Base-by-base conservation (phyloP, 2,797 vertebrate species). In the Coreius guichenoti region DNA sequence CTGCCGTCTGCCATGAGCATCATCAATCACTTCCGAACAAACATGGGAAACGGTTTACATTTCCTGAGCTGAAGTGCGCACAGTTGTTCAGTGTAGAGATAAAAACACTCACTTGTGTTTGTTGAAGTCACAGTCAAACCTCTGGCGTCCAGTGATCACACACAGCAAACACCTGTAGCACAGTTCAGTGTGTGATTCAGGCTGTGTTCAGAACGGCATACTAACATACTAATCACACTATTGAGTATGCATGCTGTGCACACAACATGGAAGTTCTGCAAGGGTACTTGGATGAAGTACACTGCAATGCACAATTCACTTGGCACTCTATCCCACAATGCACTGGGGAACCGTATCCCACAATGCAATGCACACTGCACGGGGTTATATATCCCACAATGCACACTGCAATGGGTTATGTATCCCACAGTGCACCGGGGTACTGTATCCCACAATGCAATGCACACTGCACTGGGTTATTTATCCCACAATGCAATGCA, bases 1-100 rank as follows among this genome's bases (percentile, higher is more conserved):
- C 63, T 33, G 76, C 69, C 54, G 17, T 36, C 56, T 72, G 77
- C 45, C 26, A 33, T 43, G 45, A 61, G 73, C 85, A 54, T 39
- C 74, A 82, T 89, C 78, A 79, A 87, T 88, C 83, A 88, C 45
- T 70, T 65, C 80, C 58, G 19, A 70, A 81, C 87, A 83, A 81
- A 79, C 67, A 85, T 73, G 65, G 86, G 80, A 83, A 87, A 78
- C 49, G 56, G 19, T 76, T 86, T 86, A 90, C 80, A 75, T 49
- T 56, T 69, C 36, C 54, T 47, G 63, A 26, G 67, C 69, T 49
- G 73, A 56, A 39, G 69, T 16, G 82, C 36, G 70, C 54, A n/a
- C 78, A 54, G 77, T 43, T n/a, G 11, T 56, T 79, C 47, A 49
- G 26, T 7, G 36, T 31, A 12, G 51, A 31, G 29, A 76, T 63